These are phyloP conservation scores for Helicoverpa armigera DNA, from an alignment of 1,140 invertebrate species.

Conservation along the genomic window DNA sequence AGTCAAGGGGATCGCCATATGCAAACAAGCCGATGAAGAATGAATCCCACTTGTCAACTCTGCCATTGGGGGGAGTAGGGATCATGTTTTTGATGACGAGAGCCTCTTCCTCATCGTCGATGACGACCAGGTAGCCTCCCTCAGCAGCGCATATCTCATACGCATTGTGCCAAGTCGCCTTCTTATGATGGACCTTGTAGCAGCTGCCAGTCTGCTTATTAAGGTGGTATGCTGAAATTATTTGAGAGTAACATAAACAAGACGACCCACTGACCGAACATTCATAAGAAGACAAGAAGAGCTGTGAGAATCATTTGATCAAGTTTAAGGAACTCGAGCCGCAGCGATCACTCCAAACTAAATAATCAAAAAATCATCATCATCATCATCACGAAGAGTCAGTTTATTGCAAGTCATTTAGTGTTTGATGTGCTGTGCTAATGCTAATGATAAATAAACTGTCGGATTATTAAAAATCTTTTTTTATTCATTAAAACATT, in stretches of 20 bases:
- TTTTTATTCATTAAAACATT: too few relatives aligned
- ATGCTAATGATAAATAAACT: too few relatives aligned
- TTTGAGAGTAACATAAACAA: neutral
- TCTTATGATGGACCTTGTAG: slow-evolving; percentile 72
- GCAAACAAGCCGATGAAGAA: neutral
- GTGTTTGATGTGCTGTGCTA: too few relatives aligned
- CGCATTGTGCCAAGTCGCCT: slow-evolving; percentile 64
- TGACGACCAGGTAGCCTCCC: slow-evolving; percentile 69
- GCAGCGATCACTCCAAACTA: too few relatives aligned
- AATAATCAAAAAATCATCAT: too few relatives aligned
- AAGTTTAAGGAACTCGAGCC: too few relatives aligned
- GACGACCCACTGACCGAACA: too few relatives aligned
- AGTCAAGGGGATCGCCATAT: neutral
- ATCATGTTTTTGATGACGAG: slow-evolving; percentile 59
- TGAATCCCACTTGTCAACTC: neutral
- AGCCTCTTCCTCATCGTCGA: slow-evolving; percentile 69
- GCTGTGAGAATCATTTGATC: too few relatives aligned
- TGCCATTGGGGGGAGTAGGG: slow-evolving; percentile 17
- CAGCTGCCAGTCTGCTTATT: slow-evolving; percentile 62
- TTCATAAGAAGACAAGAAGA: too few relatives aligned
- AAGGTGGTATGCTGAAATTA: slow-evolving; percentile 60
- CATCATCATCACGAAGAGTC: too few relatives aligned
- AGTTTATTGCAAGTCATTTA: too few relatives aligned
- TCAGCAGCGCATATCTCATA: slow-evolving; percentile 68
- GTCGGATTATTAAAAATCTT: too few relatives aligned